Evolutionary conservation across 2,113 vertebrate species (phyloP), one percentile per base, ranked within the genome.

Genomic region (Grantiella picta): DNA sequence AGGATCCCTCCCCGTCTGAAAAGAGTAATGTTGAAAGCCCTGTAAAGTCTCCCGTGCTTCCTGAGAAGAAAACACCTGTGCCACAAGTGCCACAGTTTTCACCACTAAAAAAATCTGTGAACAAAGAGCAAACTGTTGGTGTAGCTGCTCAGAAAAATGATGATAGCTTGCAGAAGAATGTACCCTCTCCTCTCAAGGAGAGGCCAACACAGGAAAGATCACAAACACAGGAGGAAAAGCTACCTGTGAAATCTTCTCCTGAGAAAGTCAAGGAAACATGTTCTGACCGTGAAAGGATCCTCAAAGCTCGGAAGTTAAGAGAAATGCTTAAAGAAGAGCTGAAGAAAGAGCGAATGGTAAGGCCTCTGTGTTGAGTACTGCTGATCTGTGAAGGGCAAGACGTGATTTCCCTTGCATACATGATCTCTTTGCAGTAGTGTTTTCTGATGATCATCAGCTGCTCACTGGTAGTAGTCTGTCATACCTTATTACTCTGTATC

Each of bases 271-370:
- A 96, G 64, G 92, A 35, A 33, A 66, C 6, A 0, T 98, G 94
- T 19, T 98, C 98, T 45, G 99, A 99, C 70, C 94, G 97, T 47
- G 98, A 99, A 68, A 98, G 98, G 87, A 97, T 99, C 44, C 98
- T 98, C 54, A 99, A 99, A 97, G 98, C 99, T 57, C 98, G 95
- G 33, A 99, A 99, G 95, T 97, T 99, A 68, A 96, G 99, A 89
- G 98, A 99, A 75, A 96, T 99, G 98, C 98, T 99, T 69, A 99
- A 95, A 95, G 98, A 98, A 73, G 99, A 99, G 88, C 94, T 98
- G 84, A 98, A 94, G 90, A 99, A 99, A 94, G 98, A 99, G 78
- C 98, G 98, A 6, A 90, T 95, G 98, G 99, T 99, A 88, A 83
- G 95, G 96, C 47, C 28, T 88, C 15, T 75, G 9, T 54, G 45